Percentiles rank a stretch among this genome's conserved stretches.
Evolutionary conservation across 2,888 invertebrate species (phyloP).

Genomic region (Heliconius erato): DNA sequence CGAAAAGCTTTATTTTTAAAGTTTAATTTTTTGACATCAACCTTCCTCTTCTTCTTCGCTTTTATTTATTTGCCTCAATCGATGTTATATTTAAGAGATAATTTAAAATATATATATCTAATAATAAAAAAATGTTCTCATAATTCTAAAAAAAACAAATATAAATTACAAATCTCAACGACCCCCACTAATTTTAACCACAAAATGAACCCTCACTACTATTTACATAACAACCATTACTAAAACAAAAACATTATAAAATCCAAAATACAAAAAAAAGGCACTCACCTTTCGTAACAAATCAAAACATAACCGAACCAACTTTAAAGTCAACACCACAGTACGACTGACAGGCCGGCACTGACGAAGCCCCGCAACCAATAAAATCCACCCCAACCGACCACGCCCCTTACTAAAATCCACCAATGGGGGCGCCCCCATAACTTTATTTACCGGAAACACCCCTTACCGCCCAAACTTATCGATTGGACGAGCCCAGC

Average conservation of each 20-base stretch:
- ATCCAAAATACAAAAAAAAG: slow-evolving; percentile 2
- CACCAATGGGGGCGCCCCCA: slow-evolving; percentile 64
- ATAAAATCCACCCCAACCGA: slow-evolving; percentile 39
- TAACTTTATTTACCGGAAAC: slow-evolving; percentile 81
- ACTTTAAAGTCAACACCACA: slow-evolving; percentile 41
- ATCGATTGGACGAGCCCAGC: slow-evolving; percentile 80
- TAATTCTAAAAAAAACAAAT: not conserved
- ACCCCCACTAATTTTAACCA: not conserved
- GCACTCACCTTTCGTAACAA: slow-evolving; percentile 49
- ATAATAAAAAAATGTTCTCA: too few species aligned
- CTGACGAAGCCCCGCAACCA: slow-evolving; percentile 44
- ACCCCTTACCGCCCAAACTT: slow-evolving; percentile 72
- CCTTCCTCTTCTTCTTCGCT: not conserved
- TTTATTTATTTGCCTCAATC: not conserved
- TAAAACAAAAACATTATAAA: not conserved
- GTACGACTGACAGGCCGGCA: slow-evolving; percentile 51
- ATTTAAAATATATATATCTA: not conserved
- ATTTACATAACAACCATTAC: not conserved
- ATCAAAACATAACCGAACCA: slow-evolving; percentile 45
- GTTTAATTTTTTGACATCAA: not conserved
- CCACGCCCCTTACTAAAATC: slow-evolving; percentile 46
- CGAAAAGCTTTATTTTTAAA: too few species aligned
- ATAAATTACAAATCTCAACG: not conserved
- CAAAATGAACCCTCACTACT: not conserved
- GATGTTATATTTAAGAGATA: not conserved